These are phyloP conservation scores for Upupa epops DNA, from an alignment of 2,113 vertebrate genomes.

Conservation along the genomic window DNA sequence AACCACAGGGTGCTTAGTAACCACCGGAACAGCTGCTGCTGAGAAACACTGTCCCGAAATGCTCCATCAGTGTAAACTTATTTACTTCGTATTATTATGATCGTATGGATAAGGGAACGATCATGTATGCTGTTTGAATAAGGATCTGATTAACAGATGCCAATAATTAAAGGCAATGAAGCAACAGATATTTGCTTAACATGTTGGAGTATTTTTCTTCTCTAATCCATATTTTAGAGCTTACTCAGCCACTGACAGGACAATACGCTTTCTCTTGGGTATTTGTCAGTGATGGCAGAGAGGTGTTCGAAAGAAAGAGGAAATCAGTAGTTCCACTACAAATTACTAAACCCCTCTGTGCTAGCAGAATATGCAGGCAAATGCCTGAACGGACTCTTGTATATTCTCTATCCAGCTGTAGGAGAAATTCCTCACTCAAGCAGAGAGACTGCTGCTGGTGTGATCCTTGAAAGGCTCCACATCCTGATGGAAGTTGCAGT, in stretches of 20 bases:
- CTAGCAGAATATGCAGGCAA: neutral
- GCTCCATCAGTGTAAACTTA: rapidly evolving
- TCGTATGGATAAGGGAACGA: neutral
- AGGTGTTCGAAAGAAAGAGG: neutral
- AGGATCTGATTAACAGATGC: neutral
- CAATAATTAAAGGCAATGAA: neutral
- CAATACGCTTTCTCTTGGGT: neutral
- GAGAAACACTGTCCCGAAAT: neutral
- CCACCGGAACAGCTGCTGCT: neutral
- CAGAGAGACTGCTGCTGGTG: neutral
- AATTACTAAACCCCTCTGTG: neutral
- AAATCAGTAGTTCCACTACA: neutral
- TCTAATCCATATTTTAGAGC: neutral
- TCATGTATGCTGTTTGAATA: neutral
- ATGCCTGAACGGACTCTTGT: neutral
- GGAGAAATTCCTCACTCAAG: neutral
- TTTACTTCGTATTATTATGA: neutral
- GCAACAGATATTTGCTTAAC: neutral
- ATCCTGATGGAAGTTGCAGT: neutral
- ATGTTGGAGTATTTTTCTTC: neutral
- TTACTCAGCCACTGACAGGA: neutral
- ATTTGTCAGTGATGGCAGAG: neutral
- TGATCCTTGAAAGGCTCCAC: neutral
- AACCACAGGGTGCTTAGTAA: neutral
- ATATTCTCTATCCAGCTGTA: neutral